Conservation (phyloP, 2,888 invertebrate genomes). For the Pachycephus smyrnensis region DNA sequence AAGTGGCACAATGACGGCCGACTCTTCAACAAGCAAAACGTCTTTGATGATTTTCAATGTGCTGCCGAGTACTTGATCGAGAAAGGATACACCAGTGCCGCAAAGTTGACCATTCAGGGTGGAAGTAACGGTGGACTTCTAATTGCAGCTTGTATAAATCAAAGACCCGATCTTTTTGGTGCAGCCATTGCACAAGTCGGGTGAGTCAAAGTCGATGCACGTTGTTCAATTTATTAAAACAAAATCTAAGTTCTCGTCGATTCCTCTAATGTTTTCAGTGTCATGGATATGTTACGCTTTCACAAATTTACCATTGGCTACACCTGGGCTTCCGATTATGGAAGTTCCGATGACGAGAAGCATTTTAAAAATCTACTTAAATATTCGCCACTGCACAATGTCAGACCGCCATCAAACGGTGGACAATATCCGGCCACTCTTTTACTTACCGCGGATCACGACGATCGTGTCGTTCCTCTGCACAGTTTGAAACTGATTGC, state of each 20-base stretch:
- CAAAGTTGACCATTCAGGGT: slow-evolving; percentile 89
- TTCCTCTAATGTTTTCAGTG: slow-evolving; percentile 71
- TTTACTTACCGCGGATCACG: slow-evolving; percentile 96
- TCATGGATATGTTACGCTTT: slow-evolving; percentile 96
- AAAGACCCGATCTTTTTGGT: slow-evolving; percentile 94
- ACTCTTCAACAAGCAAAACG: slow-evolving; percentile 93
- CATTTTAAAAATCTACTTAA: slow-evolving; percentile 88
- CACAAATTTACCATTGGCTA: slow-evolving; percentile 98
- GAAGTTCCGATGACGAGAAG: slow-evolving; percentile 86
- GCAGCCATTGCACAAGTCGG: slow-evolving; percentile 95
- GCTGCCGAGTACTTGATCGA: slow-evolving; percentile 90
- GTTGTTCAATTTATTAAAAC: background rate
- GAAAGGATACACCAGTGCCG: slow-evolving; percentile 81
- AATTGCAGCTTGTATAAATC: slow-evolving; percentile 95
- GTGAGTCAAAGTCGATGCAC: slow-evolving; percentile 69
- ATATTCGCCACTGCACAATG: slow-evolving; percentile 96
- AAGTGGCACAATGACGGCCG: slow-evolving; percentile 96
- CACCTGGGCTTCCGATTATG: slow-evolving; percentile 97
- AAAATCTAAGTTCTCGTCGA: background rate
- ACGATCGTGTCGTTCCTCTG: slow-evolving; percentile 97
- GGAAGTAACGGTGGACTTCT: slow-evolving; percentile 97
- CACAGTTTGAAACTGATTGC: slow-evolving; percentile 97
- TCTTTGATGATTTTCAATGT: slow-evolving; percentile 95
- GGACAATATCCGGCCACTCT: slow-evolving; percentile 91
- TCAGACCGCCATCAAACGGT: slow-evolving; percentile 74